A percentile compares a stretch with the other conserved stretches of the same genome.
phyloP scores from a whole-genome alignment of 2,888 invertebrate genomes.

The Digitonthophagus gazella region DNA sequence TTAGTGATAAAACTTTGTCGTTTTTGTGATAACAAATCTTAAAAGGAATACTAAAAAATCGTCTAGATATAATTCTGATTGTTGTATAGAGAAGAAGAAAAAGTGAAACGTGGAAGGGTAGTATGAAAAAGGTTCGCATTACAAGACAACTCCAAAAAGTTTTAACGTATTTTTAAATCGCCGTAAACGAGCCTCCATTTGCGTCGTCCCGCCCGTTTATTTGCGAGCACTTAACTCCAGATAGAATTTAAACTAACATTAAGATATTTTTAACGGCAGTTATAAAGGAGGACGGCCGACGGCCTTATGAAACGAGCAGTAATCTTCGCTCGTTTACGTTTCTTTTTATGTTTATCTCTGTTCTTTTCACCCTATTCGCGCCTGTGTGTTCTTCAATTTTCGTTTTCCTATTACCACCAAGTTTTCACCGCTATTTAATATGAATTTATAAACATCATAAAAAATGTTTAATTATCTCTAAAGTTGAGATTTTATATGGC shows the following conservation, averaged over 20 bases:
- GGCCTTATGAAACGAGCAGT: constrained; percentile 44
- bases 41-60: too few species aligned
- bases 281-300: constrained; percentile 41
- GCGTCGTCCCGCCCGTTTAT: constrained; percentile 40
- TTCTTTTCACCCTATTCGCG: background rate
- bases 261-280: constrained; percentile 49
- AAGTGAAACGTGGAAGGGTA: background rate
- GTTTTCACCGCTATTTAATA: too few species aligned
- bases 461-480: too few species aligned
- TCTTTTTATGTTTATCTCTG: constrained; percentile 45
- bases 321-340: constrained; percentile 44
- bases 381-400: background rate
- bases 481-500: too few species aligned
- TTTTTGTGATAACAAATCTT: too few species aligned
- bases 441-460: too few species aligned
- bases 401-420: background rate
- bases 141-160: constrained; percentile 33
- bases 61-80: too few species aligned
- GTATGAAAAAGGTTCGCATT: constrained; percentile 22
- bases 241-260: constrained; percentile 50
- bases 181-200: constrained; percentile 36
- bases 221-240: constrained; percentile 49
- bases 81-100: background rate
- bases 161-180: constrained; percentile 34
- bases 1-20: too few species aligned